Conservation (phyloP, 2,888 invertebrate genomes). For the Imbricaverruca yamaguchii region DNA sequence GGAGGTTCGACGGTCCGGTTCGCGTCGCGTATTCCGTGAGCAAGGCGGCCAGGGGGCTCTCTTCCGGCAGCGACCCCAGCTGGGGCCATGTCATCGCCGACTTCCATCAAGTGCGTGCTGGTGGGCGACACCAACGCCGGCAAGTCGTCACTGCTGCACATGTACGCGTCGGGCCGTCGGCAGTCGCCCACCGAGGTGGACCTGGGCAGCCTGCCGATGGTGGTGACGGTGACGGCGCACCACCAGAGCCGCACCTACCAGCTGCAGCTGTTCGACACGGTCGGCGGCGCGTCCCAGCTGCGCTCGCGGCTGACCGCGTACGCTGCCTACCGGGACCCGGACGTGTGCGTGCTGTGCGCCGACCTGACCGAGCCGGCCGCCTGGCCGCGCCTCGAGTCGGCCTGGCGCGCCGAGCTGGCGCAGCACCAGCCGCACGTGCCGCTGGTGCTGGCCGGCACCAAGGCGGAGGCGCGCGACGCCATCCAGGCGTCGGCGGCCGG, state of each 20-base stretch:
- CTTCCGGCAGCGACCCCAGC: not conserved
- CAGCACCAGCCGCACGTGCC: not conserved
- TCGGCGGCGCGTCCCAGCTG: not conserved
- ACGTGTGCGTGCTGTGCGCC: not conserved
- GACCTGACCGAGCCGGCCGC: constrained; percentile 1
- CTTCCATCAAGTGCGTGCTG: not conserved
- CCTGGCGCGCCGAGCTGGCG: not conserved
- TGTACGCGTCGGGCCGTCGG: not conserved
- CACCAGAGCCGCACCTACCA: not conserved
- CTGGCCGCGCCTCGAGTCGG: not conserved
- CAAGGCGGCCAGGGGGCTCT: too few relatives aligned
- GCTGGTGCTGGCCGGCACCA: constrained; percentile 1
- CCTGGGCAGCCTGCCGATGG: not conserved
- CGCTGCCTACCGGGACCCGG: not conserved
- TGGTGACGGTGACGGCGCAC: not conserved
- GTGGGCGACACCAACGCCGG: not conserved
- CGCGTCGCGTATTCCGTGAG: too few relatives aligned
- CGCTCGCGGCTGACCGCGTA: constrained; percentile 9
- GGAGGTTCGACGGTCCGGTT: too few relatives aligned
- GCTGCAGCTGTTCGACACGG: constrained; percentile 11
- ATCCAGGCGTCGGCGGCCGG: not conserved
- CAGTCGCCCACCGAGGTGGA: not conserved
- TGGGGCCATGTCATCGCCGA: not conserved
- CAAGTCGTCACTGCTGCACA: not conserved
- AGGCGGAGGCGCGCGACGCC: constrained; percentile 16